Conservation (phyloP, 92 coral and sea anemone species). For the Metridium senile region DNA sequence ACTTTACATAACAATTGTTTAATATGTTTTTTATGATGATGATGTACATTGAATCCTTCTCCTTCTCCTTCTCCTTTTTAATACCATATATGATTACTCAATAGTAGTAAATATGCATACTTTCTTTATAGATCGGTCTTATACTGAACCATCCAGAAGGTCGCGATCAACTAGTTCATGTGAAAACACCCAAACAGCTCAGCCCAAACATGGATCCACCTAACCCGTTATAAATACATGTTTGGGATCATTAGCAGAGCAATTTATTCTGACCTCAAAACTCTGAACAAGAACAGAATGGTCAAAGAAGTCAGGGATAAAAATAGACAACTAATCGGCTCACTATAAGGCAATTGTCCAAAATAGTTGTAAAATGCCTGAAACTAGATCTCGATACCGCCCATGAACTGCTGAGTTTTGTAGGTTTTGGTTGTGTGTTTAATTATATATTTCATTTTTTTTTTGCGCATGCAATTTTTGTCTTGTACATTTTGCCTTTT, state of each 20-base stretch:
- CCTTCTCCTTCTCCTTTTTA: no score
- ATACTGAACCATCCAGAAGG: background rate
- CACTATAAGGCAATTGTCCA: constrained; percentile 1
- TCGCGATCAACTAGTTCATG: background rate
- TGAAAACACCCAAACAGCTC: background rate
- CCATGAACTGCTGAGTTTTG: background rate
- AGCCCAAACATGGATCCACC: no score
- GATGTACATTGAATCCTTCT: no score
- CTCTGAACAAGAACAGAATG: constrained; percentile 15
- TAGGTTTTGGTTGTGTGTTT: background rate
- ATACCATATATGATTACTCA: no score
- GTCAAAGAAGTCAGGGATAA: constrained; percentile 3
- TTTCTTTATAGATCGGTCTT: background rate
- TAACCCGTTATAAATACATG: constrained; percentile 15
- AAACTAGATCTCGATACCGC: background rate
- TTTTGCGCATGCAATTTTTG: no score
- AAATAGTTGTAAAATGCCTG: background rate
- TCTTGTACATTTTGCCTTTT: no score
- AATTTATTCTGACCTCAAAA: constrained; percentile 25
- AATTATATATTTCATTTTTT: no score
- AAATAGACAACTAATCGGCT: constrained; percentile 24
- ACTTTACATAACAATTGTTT: no score
- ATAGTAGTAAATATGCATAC: no score
- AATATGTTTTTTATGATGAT: no score
- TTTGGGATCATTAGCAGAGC: background rate